Evolutionary conservation across 2,888 invertebrate species (phyloP).

Genomic region (Pseudococcus jackbeardsleyi): DNA sequence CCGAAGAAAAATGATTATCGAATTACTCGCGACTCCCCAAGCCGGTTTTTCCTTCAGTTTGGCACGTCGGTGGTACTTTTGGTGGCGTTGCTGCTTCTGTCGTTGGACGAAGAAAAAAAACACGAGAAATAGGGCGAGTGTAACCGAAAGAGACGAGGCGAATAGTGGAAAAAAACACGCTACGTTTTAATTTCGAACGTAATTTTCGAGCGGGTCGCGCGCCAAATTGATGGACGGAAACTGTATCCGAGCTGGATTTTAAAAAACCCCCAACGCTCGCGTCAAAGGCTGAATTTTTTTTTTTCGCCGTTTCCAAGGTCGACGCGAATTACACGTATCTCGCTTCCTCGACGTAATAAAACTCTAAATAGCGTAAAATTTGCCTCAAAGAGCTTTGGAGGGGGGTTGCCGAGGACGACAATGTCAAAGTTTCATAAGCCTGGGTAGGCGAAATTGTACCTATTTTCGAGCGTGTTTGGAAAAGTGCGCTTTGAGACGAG

Average conservation of each 20-base stretch:
- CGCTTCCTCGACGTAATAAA: neutral
- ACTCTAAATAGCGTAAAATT: neutral
- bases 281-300: neutral
- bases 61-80: constrained; percentile 7
- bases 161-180: neutral
- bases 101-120: neutral
- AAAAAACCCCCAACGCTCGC: neutral
- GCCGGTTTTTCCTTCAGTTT: constrained; percentile 1
- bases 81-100: neutral
- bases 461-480: neutral
- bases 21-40: neutral
- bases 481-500: neutral
- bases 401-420: neutral
- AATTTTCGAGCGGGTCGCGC: neutral
- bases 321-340: neutral
- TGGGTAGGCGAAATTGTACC: neutral
- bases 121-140: neutral
- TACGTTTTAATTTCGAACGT: constrained; percentile 24
- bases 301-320: neutral
- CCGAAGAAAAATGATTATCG: constrained; percentile 50
- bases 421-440: neutral
- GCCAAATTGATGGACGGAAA: constrained; percentile 21
- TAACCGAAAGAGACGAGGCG: neutral
- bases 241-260: neutral
- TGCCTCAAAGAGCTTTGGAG: neutral